Base-by-base conservation (phyloP, 2,888 invertebrate genomes). In the Trilocha varians region DNA sequence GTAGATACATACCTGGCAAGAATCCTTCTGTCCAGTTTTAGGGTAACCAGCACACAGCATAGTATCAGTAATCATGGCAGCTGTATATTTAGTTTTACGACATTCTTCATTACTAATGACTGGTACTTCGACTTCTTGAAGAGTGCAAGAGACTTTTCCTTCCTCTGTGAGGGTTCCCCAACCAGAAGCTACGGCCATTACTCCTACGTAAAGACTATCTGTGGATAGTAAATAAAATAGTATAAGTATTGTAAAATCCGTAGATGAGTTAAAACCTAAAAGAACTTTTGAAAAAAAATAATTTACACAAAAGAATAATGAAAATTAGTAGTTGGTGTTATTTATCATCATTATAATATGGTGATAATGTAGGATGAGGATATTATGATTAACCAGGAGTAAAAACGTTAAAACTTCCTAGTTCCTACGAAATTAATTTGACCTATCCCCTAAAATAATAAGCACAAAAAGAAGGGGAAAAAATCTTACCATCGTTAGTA, bases 1-100 rank as follows among this genome's bases (percentile, higher is more conserved):
- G n/a, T n/a, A n/a, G n/a, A n/a, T n/a, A n/a, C n/a, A n/a, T n/a
- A 94, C 94, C 88, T 94, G 94, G 66, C 94, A 95, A 34, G 94
- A 93, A 65, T 94, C 95, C 60, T 90, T 93, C 58, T 89, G 82
- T 9, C 95, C 95, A 1, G 71, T 70, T 45, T 89, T 87, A 0
- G 90, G 89, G 65, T 91, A 93, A 0, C 94, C 95, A 14, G 95
- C 95, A 62, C 95, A 95, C 70, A 95, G 63, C 96, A 96, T 96
- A 67, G 95, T 95, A 55, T 94, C 91, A 0, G 94, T 93, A 52
- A 96, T 96, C 93, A 95, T 94, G 41, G 91, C 89, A 1, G 91
- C 82, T 2, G 91, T 91, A 67, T 96, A 96, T 70, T 93, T 94
- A 3, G 95, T 94, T 42, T 77, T 88, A 38, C 89, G 87, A 62